Percentiles rank a stretch among this genome's conserved stretches.
These are phyloP conservation scores for Microtus pennsylvanicus DNA, from an alignment of 2,113 vertebrate genomes.

Conservation along the genomic window DNA sequence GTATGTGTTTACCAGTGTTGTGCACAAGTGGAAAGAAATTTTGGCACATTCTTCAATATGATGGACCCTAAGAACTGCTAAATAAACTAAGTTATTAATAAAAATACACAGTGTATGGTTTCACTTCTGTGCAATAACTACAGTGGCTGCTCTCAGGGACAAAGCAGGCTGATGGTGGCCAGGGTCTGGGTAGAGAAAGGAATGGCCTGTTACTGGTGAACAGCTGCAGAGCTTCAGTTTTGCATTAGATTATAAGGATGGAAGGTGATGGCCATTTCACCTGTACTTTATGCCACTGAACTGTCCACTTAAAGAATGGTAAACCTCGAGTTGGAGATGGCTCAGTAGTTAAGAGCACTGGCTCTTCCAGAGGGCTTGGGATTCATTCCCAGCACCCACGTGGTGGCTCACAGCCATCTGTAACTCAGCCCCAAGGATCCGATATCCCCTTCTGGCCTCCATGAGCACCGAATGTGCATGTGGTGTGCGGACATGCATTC, in stretches of 20 bases:
- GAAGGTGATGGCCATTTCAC: not conserved
- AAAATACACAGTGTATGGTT: not conserved
- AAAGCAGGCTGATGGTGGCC: not conserved
- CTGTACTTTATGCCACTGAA: not conserved
- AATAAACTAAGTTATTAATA: not conserved
- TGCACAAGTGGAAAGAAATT: not conserved
- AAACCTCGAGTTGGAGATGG: not conserved
- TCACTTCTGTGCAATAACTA: not conserved
- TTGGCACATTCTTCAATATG: not conserved
- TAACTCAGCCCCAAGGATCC: not conserved
- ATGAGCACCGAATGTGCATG: not conserved
- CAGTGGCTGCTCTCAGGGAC: not conserved
- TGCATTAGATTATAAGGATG: not conserved
- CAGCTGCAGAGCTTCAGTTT: not conserved
- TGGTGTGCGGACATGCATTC: not conserved
- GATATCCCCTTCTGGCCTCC: not conserved
- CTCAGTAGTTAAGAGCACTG: not conserved
- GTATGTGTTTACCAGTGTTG: not conserved
- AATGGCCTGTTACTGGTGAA: not conserved
- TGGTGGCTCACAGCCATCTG: not conserved
- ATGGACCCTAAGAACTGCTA: not conserved
- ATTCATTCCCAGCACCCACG: not conserved
- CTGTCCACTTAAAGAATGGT: not conserved
- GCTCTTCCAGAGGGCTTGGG: not conserved
- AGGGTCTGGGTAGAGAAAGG: not conserved